phyloP scores from a whole-genome alignment of 2,797 vertebrate genomes.

The Kryptopterus vitreolus region DNA sequence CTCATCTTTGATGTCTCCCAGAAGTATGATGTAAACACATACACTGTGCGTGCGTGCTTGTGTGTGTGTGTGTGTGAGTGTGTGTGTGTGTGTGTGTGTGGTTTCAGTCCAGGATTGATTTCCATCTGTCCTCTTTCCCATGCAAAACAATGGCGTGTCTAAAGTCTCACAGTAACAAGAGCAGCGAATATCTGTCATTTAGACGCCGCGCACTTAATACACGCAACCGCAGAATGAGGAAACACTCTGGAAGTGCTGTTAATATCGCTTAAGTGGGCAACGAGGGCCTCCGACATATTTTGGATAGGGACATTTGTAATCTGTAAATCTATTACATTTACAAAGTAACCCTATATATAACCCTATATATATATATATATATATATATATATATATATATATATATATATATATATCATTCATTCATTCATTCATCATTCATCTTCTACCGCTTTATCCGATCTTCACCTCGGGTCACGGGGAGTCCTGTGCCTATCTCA shows the following conservation, averaged over 20 bases:
- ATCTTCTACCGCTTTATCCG: too few species aligned
- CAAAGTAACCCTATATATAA: too few species aligned
- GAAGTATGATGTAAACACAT: constrained; percentile 33
- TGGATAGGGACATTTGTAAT: too few species aligned
- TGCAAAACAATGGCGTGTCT: constrained; percentile 73
- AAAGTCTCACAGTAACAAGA: constrained; percentile 59
- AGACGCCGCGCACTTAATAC: constrained; percentile 29
- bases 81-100: constrained; percentile 30
- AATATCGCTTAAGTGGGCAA: background rate
- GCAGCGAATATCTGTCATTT: constrained; percentile 62
- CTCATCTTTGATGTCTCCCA: constrained; percentile 39
- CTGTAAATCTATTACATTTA: too few species aligned
- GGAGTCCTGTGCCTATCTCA: too few species aligned
- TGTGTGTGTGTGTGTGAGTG: constrained; percentile 25
- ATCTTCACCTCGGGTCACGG: too few species aligned
- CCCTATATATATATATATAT: too few species aligned
- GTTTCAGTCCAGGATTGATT: constrained; percentile 65
- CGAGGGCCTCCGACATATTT: too few species aligned
- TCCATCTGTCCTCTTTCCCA: constrained; percentile 77
- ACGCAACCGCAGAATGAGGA: background rate
- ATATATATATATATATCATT: too few species aligned
- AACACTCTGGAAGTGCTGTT: background rate
- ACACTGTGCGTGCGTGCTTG: constrained; percentile 34
- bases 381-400: too few species aligned
- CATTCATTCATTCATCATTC: too few species aligned